phyloP scores from a whole-genome alignment of 2,888 invertebrate species.

The Dioctria rufipes region DNA sequence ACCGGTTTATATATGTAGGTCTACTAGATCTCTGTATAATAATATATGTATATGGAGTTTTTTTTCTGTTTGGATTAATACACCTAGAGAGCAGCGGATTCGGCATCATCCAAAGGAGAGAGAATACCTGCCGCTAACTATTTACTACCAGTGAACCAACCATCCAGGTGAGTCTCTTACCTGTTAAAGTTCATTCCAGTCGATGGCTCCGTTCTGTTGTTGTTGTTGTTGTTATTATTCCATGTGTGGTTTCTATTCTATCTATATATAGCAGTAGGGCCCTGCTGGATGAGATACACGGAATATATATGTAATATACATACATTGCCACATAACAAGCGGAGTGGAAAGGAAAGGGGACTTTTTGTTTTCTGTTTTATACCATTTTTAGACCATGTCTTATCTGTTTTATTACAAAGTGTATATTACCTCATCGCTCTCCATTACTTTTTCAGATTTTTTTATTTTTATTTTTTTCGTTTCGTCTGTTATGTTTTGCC shows the following conservation, averaged over 20 bases:
- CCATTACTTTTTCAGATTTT: conserved; percentile 9
- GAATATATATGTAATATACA: no score
- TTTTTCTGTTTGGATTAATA: conserved; percentile 34
- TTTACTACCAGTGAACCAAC: background rate
- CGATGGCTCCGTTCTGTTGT: conserved; percentile 3
- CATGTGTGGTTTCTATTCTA: no score
- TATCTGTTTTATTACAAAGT: conserved; percentile 32
- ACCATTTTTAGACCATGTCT: conserved; percentile 25
- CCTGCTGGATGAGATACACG: background rate
- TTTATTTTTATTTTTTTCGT: conserved; percentile 5
- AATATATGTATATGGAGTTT: no score
- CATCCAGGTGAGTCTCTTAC: conserved; percentile 43
- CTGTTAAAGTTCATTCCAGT: conserved; percentile 38
- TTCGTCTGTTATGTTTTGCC: conserved; percentile 1
- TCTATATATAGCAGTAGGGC: background rate
- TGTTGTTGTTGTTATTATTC: background rate
- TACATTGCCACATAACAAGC: no score
- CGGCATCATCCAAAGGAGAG: background rate
- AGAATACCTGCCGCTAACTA: conserved; percentile 11
- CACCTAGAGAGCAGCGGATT: conserved; percentile 28
- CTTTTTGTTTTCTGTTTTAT: conserved; percentile 7
- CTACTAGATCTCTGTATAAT: conserved; percentile 13
- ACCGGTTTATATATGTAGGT: conserved; percentile 4
- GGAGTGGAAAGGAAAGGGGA: background rate
- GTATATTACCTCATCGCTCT: conserved; percentile 48